A percentile compares a stretch with the other conserved stretches of the same genome.
Evolutionary conservation across 2,888 invertebrate genomes (phyloP).

Genomic region (Aphodius sticticus): DNA sequence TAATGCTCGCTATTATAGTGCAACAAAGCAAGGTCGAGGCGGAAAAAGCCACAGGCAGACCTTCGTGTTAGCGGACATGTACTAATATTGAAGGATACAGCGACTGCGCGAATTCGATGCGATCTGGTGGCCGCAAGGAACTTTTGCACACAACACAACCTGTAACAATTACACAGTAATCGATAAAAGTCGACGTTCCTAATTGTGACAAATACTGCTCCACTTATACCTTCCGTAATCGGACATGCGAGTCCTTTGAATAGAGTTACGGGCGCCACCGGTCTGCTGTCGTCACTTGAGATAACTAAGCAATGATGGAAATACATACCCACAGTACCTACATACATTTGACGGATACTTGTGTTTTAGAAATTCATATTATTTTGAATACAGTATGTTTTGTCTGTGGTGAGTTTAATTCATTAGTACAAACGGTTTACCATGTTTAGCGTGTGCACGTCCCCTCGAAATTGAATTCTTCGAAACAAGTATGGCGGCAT

Average conservation of each 20-base stretch:
- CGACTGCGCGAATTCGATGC: not conserved
- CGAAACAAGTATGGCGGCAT: too few relatives aligned
- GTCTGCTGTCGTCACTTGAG: not conserved
- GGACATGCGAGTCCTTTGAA: not conserved
- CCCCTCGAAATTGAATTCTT: too few relatives aligned
- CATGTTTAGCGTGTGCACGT: too few relatives aligned
- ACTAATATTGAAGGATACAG: not conserved
- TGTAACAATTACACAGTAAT: constrained; percentile 4
- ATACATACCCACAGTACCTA: not conserved
- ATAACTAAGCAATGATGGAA: not conserved
- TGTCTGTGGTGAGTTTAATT: too few relatives aligned
- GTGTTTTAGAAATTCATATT: too few relatives aligned
- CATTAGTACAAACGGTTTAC: too few relatives aligned
- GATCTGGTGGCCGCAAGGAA: not conserved
- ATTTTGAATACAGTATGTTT: too few relatives aligned
- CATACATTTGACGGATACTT: not conserved
- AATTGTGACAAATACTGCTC: not conserved
- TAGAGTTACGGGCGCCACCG: not conserved
- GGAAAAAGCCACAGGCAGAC: not conserved
- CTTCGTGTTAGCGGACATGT: not conserved
- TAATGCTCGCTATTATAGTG: not conserved
- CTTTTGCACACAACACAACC: not conserved
- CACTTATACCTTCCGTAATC: not conserved
- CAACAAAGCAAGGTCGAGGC: not conserved
- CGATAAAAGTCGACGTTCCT: not conserved